Evolutionary conservation across 2,113 vertebrate species (phyloP), one percentile per base, ranked within the genome.

Genomic region (Tenebrosternarchus preto): DNA sequence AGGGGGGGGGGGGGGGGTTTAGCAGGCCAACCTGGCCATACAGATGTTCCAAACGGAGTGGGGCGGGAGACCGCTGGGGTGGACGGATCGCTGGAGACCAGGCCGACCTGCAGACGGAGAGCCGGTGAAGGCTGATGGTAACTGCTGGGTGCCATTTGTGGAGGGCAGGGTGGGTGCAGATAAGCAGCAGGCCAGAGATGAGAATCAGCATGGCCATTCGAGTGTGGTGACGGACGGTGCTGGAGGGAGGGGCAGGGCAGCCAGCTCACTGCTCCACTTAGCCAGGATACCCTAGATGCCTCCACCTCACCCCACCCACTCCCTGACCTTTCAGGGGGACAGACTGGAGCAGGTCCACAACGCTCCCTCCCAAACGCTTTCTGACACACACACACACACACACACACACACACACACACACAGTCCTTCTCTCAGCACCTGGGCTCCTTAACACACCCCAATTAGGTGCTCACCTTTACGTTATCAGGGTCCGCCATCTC

Each of bases 121-220:
- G 29, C 67, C n/a, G 80, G 73, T 77, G 84, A 24, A 72, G 86
- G 86, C 85, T 85, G 83, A 86, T 87, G 90, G 90, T 91, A 93
- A 88, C 91, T 92, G 91, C 66, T 82, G 87, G 67, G 86, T 91
- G 92, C 90, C 90, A 93, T 93, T 92, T 89, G 84, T 85, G 75
- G 15, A 64, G 83, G 67, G 53, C 79, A 60, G 70, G 67, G 36
- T 43, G 60, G 68, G 67, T 80, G 80, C 83, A 87, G 86, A 88
- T 90, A 90, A 92, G 85, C 88, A 87, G 85, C 85, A 85, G 85
- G 80, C 87, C 85, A 73, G 78, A 73, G 92, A 93, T 92, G 90
- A 85, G 77, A 84, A 93, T 93, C 92, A 84, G 86, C 80, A 80
- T 83, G 86, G 89, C 88, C 91, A 91, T 92, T 90, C 91, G 78